Conservation (phyloP, 2,113 vertebrate genomes). For the Todiramphus chloris region DNA sequence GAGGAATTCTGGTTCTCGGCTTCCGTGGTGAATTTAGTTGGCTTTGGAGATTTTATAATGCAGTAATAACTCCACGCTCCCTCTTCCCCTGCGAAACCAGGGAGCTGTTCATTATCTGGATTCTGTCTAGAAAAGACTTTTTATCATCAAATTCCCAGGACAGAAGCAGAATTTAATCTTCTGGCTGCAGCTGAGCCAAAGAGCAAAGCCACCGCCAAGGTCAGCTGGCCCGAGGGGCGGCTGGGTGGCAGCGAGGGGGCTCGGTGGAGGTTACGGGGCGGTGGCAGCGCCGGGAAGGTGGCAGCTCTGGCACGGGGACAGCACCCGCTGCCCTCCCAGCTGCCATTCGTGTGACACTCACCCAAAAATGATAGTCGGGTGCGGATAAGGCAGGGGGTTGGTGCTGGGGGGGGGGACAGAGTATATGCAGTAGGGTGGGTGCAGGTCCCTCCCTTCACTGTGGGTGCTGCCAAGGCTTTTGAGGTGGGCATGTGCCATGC, state of each 20-base stretch:
- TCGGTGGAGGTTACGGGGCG: fast-evolving
- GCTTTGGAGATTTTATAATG: slow-evolving; percentile 63
- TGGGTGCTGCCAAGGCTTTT: fast-evolving
- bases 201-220: slow-evolving; percentile 54
- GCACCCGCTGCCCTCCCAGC: fast-evolving
- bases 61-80: slow-evolving; percentile 53
- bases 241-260: neutral
- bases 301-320: neutral
- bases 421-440: fast-evolving
- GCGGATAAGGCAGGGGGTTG: neutral
- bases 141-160: slow-evolving; percentile 66
- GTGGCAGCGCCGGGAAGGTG: neutral
- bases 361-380: fast-evolving
- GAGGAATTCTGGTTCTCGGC: slow-evolving; percentile 13
- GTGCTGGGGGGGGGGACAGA: neutral
- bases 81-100: slow-evolving; percentile 33
- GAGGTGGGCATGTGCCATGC: neutral
- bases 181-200: slow-evolving; percentile 42
- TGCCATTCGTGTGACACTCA: fast-evolving
- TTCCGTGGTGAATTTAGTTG: slow-evolving; percentile 30
- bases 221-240: neutral
- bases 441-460: neutral
- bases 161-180: slow-evolving; percentile 66
- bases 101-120: slow-evolving; percentile 66
- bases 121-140: slow-evolving; percentile 65